Conservation (phyloP, 2,797 vertebrate genomes). For the Cygnus olor region DNA sequence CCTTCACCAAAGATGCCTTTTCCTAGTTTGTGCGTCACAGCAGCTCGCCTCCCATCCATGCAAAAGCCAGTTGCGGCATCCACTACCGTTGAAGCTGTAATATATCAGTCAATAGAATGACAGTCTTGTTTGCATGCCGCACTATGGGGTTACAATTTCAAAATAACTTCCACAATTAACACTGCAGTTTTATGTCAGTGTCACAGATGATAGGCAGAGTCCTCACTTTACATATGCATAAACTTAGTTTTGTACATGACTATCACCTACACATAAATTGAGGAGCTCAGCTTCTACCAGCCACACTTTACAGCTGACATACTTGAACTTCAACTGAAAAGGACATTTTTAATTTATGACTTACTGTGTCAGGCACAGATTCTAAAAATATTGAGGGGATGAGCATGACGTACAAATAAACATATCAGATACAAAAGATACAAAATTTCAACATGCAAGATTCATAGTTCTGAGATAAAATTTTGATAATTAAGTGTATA, state of each 20-base stretch:
- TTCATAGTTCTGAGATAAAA: background rate
- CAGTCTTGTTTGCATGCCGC: background rate
- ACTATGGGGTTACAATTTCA: background rate
- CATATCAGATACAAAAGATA: background rate
- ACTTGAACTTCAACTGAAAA: background rate
- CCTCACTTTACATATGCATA: accelerated
- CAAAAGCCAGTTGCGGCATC: accelerated
- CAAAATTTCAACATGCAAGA: background rate
- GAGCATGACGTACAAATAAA: background rate
- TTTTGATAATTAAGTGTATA: background rate
- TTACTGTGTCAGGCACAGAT: too few relatives aligned
- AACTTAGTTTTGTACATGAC: accelerated
- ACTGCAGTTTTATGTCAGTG: background rate
- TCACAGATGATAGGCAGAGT: accelerated
- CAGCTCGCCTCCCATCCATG: accelerated
- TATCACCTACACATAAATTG: accelerated
- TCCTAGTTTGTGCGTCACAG: accelerated
- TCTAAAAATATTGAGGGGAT: background rate
- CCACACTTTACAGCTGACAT: accelerated
- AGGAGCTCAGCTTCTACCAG: accelerated
- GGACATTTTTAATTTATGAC: background rate
- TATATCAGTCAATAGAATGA: background rate
- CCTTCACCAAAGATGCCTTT: accelerated
- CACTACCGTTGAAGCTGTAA: background rate
- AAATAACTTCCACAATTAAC: background rate